Conservation (phyloP, 2,113 vertebrate genomes). For the Acrocephalus kingi region DNA sequence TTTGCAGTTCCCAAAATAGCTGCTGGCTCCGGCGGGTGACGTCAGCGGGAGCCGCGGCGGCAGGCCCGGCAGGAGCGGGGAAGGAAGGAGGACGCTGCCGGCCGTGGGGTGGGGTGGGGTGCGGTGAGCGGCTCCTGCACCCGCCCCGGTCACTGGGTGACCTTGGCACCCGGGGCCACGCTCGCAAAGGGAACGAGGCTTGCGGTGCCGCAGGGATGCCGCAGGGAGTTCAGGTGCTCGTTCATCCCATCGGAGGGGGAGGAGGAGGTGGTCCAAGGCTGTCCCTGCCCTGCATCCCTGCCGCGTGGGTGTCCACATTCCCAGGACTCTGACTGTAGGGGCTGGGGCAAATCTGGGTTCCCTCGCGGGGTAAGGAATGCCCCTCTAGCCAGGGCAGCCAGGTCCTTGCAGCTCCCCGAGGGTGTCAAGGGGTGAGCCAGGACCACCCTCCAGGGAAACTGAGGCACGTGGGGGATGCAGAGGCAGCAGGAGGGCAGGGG, state of each 20-base stretch:
- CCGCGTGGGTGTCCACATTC: rapidly evolving
- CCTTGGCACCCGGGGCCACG: not conserved
- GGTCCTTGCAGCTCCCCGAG: not conserved
- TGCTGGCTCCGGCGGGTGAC: constrained; percentile 9
- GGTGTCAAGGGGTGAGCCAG: not conserved
- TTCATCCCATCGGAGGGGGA: rapidly evolving
- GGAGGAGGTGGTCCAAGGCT: not conserved
- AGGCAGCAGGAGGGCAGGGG: not conserved
- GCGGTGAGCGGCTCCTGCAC: rapidly evolving
- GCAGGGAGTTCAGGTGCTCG: not conserved
- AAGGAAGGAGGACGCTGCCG: not conserved
- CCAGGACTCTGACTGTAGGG: rapidly evolving
- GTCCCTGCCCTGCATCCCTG: not conserved
- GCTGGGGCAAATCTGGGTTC: not conserved
- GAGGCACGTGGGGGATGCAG: not conserved
- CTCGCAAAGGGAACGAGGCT: rapidly evolving
- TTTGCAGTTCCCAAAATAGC: constrained; percentile 64
- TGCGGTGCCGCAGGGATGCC: not conserved
- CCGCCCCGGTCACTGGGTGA: rapidly evolving
- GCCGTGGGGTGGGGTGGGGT: rapidly evolving
- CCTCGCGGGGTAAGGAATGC: rapidly evolving
- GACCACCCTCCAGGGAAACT: not conserved
- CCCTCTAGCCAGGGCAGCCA: not conserved
- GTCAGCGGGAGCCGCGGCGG: not conserved
- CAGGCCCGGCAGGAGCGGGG: not conserved